Conservation (phyloP, 2,888 invertebrate genomes). For the Petrolisthes cinctipes region DNA sequence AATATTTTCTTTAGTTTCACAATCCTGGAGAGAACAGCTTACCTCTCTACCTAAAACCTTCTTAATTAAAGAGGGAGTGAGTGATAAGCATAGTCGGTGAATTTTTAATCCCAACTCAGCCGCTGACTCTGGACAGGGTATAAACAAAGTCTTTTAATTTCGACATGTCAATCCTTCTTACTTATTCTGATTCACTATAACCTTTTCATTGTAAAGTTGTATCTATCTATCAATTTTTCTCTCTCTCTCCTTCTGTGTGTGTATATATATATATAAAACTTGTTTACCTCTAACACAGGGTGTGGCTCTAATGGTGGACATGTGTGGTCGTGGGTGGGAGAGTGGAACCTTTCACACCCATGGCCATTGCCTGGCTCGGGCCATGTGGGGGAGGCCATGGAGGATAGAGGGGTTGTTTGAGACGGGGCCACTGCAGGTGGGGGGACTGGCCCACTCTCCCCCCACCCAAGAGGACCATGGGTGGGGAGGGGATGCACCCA, state of each 20-base stretch:
- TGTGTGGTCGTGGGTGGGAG: slow-evolving; percentile 4
- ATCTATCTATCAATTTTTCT: background rate
- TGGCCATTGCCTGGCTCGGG: background rate
- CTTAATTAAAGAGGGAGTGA: too few species aligned
- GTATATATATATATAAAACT: background rate
- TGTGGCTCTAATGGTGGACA: background rate
- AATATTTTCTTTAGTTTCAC: too few species aligned
- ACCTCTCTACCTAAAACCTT: too few species aligned
- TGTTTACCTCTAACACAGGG: background rate
- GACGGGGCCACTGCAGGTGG: slow-evolving; percentile 19
- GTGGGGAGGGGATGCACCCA: background rate
- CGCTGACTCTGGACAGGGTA: too few species aligned
- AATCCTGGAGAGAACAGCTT: too few species aligned
- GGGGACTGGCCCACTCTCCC: slow-evolving; percentile 7
- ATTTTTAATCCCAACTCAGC: too few species aligned
- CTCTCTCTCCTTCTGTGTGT: background rate
- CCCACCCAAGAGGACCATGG: background rate
- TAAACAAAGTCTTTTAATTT: too few species aligned
- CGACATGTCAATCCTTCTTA: too few species aligned
- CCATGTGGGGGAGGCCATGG: background rate
- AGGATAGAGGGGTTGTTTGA: background rate
- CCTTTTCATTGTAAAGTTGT: background rate
- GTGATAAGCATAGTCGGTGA: too few species aligned
- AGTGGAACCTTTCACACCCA: too few species aligned
- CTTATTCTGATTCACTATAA: too few species aligned